Evolutionary conservation across 2,888 invertebrate species (phyloP).

Genomic region (Agriopis leucophaearia): DNA sequence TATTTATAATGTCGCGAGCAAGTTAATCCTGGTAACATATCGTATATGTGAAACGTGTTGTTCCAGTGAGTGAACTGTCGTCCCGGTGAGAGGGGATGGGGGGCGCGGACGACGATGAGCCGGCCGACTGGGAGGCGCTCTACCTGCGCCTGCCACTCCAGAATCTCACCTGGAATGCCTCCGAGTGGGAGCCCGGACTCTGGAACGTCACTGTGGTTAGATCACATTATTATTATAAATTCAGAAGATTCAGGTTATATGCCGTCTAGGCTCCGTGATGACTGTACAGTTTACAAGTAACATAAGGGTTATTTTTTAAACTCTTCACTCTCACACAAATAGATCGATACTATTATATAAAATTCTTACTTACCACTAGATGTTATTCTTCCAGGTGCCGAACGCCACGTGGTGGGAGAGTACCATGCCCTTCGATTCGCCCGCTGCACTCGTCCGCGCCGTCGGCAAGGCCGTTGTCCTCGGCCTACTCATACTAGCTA

Average conservation of each 20-base stretch:
- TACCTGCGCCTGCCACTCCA: slow-evolving; percentile 70
- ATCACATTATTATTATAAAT: not conserved
- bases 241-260: not conserved
- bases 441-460: slow-evolving; percentile 87
- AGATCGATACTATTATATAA: no score
- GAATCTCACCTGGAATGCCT: slow-evolving; percentile 73
- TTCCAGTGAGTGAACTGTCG: slow-evolving; percentile 66
- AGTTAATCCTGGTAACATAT: not conserved
- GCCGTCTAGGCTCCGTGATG: no score
- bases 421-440: slow-evolving; percentile 80
- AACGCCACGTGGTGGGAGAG: slow-evolving; percentile 77
- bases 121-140: slow-evolving; percentile 78
- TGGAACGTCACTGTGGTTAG: slow-evolving; percentile 69
- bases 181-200: slow-evolving; percentile 66
- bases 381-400: slow-evolving; percentile 41
- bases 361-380: not conserved
- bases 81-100: slow-evolving; percentile 81
- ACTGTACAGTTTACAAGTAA: no score
- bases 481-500: slow-evolving; percentile 87
- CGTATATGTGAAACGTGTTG: slow-evolving; percentile 22
- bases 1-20: no score
- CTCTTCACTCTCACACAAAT: no score
- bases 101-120: slow-evolving; percentile 80
- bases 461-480: slow-evolving; percentile 87
- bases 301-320: no score